These are phyloP conservation scores for Cyclargus thomasi DNA, from an alignment of 1,140 invertebrate genomes.

Conservation along the genomic window DNA sequence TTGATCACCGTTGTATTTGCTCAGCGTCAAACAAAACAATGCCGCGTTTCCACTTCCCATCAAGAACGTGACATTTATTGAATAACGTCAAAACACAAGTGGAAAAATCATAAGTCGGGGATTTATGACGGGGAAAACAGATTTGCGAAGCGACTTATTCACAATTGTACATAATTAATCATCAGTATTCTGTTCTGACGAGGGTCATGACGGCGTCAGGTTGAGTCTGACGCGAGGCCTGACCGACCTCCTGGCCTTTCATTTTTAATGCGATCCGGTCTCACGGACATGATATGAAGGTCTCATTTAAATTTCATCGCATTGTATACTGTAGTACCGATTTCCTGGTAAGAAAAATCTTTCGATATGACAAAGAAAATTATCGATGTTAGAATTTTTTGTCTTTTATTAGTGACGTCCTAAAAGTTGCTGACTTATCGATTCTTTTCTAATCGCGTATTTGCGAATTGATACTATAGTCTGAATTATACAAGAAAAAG, in stretches of 20 bases:
- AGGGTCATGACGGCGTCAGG: not conserved
- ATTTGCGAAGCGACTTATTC: not conserved
- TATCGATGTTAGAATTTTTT: no score
- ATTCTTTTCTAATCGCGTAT: no score
- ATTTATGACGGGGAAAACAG: not conserved
- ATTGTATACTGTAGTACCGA: not conserved
- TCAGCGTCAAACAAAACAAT: not conserved
- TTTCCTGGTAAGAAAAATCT: not conserved
- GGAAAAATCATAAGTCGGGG: not conserved
- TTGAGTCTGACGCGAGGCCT: not conserved
- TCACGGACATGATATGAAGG: not conserved
- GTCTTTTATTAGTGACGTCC: no score
- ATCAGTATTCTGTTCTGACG: not conserved
- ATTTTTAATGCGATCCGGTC: not conserved
- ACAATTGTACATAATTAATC: constrained; percentile 1
- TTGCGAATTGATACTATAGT: no score
- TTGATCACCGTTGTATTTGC: no score
- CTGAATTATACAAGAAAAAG: no score
- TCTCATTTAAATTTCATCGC: not conserved
- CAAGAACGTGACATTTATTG: not conserved
- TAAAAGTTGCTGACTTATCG: no score
- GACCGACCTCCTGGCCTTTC: not conserved
- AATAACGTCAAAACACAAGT: not conserved
- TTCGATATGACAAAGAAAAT: no score
- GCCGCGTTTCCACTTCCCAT: no score